These are phyloP conservation scores for Leucopsar rothschildi DNA, from an alignment of 2,113 vertebrate species.

Conservation along the genomic window DNA sequence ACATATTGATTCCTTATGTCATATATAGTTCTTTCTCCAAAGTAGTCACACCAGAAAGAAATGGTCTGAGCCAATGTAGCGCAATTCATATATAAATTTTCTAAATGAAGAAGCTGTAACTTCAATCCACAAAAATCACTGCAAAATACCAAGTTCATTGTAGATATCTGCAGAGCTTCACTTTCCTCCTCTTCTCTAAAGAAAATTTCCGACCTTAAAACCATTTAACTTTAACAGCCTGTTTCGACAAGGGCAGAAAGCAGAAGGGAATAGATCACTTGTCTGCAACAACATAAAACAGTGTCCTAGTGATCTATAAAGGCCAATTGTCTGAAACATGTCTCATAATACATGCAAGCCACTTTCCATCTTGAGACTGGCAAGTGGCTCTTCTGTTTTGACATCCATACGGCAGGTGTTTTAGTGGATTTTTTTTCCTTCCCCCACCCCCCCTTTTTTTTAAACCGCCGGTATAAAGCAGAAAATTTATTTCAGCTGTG, in stretches of 20 bases:
- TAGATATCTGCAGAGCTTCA: not conserved
- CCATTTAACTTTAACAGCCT: not conserved
- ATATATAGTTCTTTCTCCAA: not conserved
- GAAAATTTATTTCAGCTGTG: slow-evolving; percentile 64
- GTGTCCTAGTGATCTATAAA: not conserved
- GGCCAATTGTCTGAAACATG: not conserved
- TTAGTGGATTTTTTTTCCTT: not conserved
- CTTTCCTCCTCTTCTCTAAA: not conserved
- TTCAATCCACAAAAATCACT: not conserved
- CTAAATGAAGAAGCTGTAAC: not conserved
- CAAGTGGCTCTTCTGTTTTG: not conserved
- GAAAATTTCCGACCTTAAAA: not conserved
- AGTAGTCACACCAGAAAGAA: not conserved
- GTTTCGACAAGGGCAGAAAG: not conserved
- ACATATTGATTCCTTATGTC: no score
- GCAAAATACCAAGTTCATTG: not conserved
- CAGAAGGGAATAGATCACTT: not conserved
- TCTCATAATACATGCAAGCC: not conserved
- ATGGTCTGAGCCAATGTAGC: not conserved
- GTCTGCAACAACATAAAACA: not conserved
- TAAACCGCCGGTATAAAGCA: not conserved
- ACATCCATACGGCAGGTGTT: slow-evolving; percentile 2
- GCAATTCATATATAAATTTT: not conserved
- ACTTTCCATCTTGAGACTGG: not conserved
- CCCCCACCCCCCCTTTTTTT: not conserved